Evolutionary conservation across 2,113 vertebrate genomes (phyloP).

Genomic region (Turdus rufiventris): DNA sequence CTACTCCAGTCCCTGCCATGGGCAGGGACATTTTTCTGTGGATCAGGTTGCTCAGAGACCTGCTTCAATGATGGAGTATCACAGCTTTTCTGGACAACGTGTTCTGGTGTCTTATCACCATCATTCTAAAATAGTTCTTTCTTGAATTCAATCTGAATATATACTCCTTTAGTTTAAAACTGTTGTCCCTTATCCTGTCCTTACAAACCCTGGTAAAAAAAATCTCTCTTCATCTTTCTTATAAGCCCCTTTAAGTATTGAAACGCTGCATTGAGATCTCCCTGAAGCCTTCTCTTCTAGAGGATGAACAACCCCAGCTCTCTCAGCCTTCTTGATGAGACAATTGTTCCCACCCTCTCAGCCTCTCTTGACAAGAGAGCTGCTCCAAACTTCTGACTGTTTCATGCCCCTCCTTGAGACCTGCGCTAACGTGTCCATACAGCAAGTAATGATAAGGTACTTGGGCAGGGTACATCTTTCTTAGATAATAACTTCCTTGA

Average conservation of each 20-base stretch:
- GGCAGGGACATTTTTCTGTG: neutral
- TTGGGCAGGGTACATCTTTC: neutral
- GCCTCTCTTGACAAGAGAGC: neutral
- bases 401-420: neutral
- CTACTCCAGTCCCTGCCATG: neutral
- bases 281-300: neutral
- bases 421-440: neutral
- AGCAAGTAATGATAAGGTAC: neutral
- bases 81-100: neutral
- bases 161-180: neutral
- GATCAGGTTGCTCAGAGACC: constrained; percentile 18
- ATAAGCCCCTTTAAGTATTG: neutral
- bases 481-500: neutral
- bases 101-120: neutral
- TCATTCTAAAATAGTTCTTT: neutral
- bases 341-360: neutral
- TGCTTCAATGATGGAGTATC: neutral
- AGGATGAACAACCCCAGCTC: neutral
- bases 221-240: neutral
- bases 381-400: neutral
- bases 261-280: neutral
- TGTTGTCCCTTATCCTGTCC: neutral
- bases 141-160: neutral
- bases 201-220: neutral
- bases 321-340: neutral